These are phyloP conservation scores for Podargus strigoides DNA, from an alignment of 2,797 vertebrate species.

Conservation along the genomic window DNA sequence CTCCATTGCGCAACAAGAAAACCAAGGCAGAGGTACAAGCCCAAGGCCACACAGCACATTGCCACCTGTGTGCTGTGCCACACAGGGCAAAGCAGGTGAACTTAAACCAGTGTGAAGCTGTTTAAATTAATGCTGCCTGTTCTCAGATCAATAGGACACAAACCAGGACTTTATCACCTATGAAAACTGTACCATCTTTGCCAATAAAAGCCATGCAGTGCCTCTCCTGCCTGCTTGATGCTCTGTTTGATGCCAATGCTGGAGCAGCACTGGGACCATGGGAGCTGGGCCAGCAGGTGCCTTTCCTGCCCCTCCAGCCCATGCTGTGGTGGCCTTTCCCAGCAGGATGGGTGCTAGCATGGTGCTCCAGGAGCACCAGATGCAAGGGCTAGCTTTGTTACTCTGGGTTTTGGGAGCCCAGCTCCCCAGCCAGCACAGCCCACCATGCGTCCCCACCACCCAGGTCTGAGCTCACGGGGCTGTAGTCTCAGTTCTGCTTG, in stretches of 20 bases:
- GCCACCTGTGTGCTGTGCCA: accelerated
- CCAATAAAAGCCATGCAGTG: background rate
- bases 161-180: background rate
- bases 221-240: background rate
- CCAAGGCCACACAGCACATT: accelerated
- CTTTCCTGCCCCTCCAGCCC: background rate
- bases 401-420: background rate
- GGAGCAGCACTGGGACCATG: background rate
- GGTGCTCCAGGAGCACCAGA: background rate
- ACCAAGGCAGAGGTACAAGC: background rate
- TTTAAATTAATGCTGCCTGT: background rate
- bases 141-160: background rate
- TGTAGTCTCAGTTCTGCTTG: accelerated
- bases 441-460: accelerated
- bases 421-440: background rate
- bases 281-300: background rate
- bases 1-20: background rate
- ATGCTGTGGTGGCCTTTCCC: background rate
- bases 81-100: background rate
- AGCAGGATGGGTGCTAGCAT: background rate
- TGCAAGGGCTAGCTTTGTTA: background rate
- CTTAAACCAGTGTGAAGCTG: background rate
- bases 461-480: background rate
- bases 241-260: background rate
- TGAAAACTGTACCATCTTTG: background rate